phyloP scores from a whole-genome alignment of 2,797 vertebrate genomes.

The Sebastes cheni region DNA sequence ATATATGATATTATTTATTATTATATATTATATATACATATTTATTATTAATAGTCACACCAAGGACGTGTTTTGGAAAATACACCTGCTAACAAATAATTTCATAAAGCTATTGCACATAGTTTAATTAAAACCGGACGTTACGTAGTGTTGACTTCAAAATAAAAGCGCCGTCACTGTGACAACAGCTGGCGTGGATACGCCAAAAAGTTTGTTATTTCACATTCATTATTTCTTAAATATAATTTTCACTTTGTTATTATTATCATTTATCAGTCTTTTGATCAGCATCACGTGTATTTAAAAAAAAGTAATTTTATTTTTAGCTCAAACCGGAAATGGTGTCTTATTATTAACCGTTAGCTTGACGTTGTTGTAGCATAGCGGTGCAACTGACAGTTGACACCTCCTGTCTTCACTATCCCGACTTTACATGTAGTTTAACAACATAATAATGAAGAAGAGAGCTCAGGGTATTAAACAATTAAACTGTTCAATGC shows the following conservation, averaged over 20 bases:
- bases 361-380: conserved; percentile 2
- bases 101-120: conserved; percentile 15
- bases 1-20: too few relatives aligned
- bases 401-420: conserved; percentile 34
- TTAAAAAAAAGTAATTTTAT: background rate
- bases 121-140: background rate
- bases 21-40: too few relatives aligned
- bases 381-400: conserved; percentile 56
- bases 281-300: background rate
- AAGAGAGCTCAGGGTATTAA: accelerated
- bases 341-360: accelerated
- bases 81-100: conserved; percentile 59
- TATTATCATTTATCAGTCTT: background rate
- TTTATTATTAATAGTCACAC: background rate
- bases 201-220: accelerated
- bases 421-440: background rate
- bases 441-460: background rate
- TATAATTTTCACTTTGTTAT: accelerated
- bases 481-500: background rate
- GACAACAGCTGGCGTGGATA: accelerated
- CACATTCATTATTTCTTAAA: background rate
- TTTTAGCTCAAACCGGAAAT: conserved; percentile 51
- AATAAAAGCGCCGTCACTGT: conserved; percentile 36
- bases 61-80: background rate
- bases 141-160: conserved; percentile 16